Base-by-base conservation (phyloP, 2,888 invertebrate genomes). In the Dynastes grantii region DNA sequence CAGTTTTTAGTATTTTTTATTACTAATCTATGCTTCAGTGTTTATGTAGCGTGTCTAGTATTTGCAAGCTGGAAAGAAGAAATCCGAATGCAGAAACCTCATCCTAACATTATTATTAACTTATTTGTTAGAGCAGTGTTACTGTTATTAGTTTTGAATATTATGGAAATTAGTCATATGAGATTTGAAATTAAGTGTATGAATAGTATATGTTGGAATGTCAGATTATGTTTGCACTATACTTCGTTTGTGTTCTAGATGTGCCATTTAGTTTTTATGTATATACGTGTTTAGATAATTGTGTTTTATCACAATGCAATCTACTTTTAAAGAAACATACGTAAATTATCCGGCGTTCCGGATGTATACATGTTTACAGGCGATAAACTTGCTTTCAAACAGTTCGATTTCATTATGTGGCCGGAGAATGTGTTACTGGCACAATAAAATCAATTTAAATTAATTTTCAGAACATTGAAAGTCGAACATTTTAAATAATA, bases 231-330 rank as follows among this genome's bases (percentile, higher is more conserved):
- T 63, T 32, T 63, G 27, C 27, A 29, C 13, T 32, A 29, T 32
- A 32, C 27, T 63, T 63, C 13, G 27, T 63, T 63, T 63, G 3
- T 32, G 32, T 32, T 32, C 11, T n/a, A 29, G 8, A 32, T 63
- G 13, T 63, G 29, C 13, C 32, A 11, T 63, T 27, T 32, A 29
- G 13, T n/a, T 32, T 22, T 32, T 13, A 63, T 32, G 63, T 29
- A 63, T 27, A 2, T 32, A 32, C 8, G 45, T 45, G 45, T 63
- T 63, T 63, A 63, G 32, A 63, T 63, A 32, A 32, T 63, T 63
- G n/a, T 63, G 13, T 32, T 63, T 63, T 63, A 63, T 63, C 63
- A 32, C 63, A 63, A 32, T 63, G 63, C 63, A 63, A 63, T 63
- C 63, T 63, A 63, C 63, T 63, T 29, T n/a, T 22, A 63, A 63